phyloP scores from a whole-genome alignment of 2,113 vertebrate species.

The Ictalurus furcatus region DNA sequence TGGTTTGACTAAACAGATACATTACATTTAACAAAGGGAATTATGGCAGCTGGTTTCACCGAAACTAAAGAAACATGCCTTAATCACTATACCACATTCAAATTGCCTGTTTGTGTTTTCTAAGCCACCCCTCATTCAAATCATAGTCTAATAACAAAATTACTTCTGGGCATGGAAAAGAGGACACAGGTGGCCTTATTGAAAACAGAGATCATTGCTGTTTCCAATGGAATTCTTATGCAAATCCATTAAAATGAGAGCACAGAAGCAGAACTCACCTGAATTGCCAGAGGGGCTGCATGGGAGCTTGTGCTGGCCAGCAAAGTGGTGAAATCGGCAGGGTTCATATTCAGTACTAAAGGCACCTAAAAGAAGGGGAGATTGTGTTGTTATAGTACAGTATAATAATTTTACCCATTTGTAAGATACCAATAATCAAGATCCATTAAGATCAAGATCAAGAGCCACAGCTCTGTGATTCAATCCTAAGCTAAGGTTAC shows the following conservation, averaged over 20 bases:
- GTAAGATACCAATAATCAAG: neutral
- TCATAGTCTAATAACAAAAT: neutral
- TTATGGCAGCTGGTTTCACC: neutral
- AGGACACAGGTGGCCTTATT: neutral
- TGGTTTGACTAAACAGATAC: neutral
- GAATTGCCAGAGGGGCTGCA: slow-evolving; percentile 8
- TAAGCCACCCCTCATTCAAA: neutral
- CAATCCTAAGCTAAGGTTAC: neutral
- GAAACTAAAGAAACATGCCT: neutral
- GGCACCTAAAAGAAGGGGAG: slow-evolving; percentile 34
- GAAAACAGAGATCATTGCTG: neutral
- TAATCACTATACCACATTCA: neutral
- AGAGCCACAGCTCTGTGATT: neutral
- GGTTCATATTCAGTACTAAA: slow-evolving; percentile 27
- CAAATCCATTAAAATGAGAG: neutral
- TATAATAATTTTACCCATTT: neutral
- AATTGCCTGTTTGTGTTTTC: neutral
- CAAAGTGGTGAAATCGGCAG: neutral
- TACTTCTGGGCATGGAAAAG: neutral
- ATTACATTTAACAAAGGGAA: neutral
- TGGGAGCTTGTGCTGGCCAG: slow-evolving; percentile 8
- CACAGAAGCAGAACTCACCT: slow-evolving; percentile 25
- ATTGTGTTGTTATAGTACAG: neutral
- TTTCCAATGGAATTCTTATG: neutral
- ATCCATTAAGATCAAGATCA: neutral